Evolutionary conservation across 2,797 vertebrate genomes (phyloP).

Genomic region (Florisuga fusca): DNA sequence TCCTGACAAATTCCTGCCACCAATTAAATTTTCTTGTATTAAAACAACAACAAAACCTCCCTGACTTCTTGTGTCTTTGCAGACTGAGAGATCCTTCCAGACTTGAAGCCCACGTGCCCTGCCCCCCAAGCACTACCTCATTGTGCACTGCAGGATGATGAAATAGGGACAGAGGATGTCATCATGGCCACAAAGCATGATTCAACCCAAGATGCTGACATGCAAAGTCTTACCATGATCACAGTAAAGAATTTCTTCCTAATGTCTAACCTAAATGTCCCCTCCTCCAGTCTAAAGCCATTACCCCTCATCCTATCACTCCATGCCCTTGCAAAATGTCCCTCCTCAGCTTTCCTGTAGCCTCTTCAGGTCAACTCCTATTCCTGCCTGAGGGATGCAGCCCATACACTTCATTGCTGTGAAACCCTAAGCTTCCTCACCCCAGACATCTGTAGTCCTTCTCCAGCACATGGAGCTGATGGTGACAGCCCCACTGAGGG

Average conservation of each 20-base stretch:
- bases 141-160: conserved; percentile 2
- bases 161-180: background rate
- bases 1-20: background rate
- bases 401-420: background rate
- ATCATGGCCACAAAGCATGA: background rate
- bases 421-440: background rate
- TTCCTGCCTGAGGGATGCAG: background rate
- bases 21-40: background rate
- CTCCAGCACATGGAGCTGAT: background rate
- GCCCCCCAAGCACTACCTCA: background rate
- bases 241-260: too few relatives aligned
- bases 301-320: too few relatives aligned
- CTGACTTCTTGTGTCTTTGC: background rate
- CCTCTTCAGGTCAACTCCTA: background rate
- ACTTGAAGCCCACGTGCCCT: background rate
- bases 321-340: too few relatives aligned
- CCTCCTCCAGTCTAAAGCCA: too few relatives aligned
- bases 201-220: background rate
- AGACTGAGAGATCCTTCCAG: background rate
- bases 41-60: background rate
- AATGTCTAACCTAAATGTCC: too few relatives aligned
- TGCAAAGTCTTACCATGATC: fast-evolving
- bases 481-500: background rate
- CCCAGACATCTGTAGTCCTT: fast-evolving
- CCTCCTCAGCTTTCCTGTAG: too few relatives aligned